phyloP scores from a whole-genome alignment of 1,140 invertebrate genomes.

The Trachymyrmex septentrionalis region DNA sequence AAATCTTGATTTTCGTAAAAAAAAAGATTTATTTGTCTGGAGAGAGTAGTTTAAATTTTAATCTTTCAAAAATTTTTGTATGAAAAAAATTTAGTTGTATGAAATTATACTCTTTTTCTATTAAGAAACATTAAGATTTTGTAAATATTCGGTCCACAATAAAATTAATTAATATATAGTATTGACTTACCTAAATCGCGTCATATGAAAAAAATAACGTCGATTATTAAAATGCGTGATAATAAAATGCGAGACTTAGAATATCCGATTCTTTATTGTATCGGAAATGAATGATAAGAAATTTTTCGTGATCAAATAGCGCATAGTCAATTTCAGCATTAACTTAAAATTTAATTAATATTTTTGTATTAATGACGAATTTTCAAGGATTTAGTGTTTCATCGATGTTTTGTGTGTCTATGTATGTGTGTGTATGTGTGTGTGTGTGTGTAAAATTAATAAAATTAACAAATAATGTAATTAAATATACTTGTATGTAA shows the following conservation, averaged over 20 bases:
- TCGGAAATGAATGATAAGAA: background rate
- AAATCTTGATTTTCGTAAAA: background rate
- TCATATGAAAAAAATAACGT: background rate
- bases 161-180: background rate
- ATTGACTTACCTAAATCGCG: background rate
- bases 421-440: background rate
- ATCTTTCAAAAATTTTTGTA: background rate
- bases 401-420: too few species aligned
- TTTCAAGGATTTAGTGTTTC: background rate
- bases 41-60: background rate
- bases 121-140: too few species aligned
- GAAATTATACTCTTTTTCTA: too few species aligned
- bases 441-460: background rate
- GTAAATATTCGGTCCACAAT: too few species aligned
- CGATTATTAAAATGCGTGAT: background rate
- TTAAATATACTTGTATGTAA: background rate
- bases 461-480: background rate
- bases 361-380: background rate
- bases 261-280: background rate
- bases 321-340: background rate
- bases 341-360: background rate
- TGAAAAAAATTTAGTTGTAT: too few species aligned
- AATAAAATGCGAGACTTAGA: background rate
- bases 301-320: background rate
- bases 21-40: background rate